Evolutionary conservation across 2,797 vertebrate species (phyloP), one percentile per base, ranked within the genome.

Genomic region (Rallus crepitans): DNA sequence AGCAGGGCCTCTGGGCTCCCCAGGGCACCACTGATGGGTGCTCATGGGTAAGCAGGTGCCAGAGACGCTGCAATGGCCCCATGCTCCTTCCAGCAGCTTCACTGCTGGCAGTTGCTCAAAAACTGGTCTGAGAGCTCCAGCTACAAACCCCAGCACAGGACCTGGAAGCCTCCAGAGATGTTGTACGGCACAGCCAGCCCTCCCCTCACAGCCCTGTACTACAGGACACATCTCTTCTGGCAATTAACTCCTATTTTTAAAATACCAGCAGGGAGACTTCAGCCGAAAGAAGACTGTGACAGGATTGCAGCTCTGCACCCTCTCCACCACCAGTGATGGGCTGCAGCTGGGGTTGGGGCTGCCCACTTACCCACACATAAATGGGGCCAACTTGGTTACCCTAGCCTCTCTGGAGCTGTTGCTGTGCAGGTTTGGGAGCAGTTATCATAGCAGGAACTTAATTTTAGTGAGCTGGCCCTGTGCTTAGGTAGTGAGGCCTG

Each of bases 211-310:
- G 40, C 31, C 30, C 20, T 16, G 3, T 15, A 15, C 0, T 7
- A 27, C 27, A 63, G 24, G 16, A 89, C 15, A 70, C n/a, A 7
- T 40, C 82, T 55, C 37, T 75, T 21, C 16, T 37, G 42, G 9
- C 37, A 28, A 79, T 87, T 65, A 92, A 72, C 59, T 84, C 73
- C 47, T 79, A 23, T 35, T 84, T 90, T 42, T 55, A 72, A 89
- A 88, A 82, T 23, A 21, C 31, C 55, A 89, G 30, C 45, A 79
- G 87, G 92, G 65, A 94, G 50, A 33, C 66, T 87, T 94, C 82
- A 48, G 52, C 81, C 90, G 47, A 55, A 61, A 87, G 63, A 33
- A 2, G 1, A 47, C 63, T 20, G 30, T 33, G 56, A 30, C 72
- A 82, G 47, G 87, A 56, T 59, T 89, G 85, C 89, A 92, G 89